Base-by-base conservation (phyloP, 1,140 invertebrate species). In the Elysia chlorotica region DNA sequence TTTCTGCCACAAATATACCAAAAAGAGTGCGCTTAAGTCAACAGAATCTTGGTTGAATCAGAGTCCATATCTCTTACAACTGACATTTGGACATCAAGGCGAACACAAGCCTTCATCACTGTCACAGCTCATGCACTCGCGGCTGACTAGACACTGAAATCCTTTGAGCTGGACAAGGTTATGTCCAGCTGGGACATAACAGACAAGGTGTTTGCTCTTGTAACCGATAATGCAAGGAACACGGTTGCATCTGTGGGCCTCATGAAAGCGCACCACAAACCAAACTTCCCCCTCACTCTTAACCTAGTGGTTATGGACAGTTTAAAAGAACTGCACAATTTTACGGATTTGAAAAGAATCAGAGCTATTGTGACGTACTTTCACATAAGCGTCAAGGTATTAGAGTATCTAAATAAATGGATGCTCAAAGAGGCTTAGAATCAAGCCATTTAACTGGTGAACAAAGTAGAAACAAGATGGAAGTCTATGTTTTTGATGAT, bases 171-270 rank as follows among this genome's bases (percentile, higher is more conserved):
- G 19, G 10, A 10, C 25, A 25, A 19, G 28, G 56, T 59, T 6
- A 23, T 19, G 19, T 6, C 10, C 17, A 59, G 19, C 10, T 59
- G 56, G 56, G 25, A 59, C 6, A 59, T 59, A 19, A 19, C 28
- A 10, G 19, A 59, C 56, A 59, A 48, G 41, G 41, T 48, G n/a
- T 19, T 59, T 10, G 62, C 62, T 14, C 14, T 65, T 17, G 62
- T 65, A 14, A 65, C 62, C 5, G 62, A 65, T 31, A 65, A 65
- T 35, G 62, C 62, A 5, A 65, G 62, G 14, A 65, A 65, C 23
- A 65, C 14, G 62, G 23, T 65, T 28, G 23, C 33, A 17, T 23
- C 23, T 35, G 31, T 30, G 17, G 14, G 14, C 14, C 14, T 31
- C 14, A 4, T 36, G 19, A 35, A 65, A 5, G 23, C 35, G 4